phyloP scores from a whole-genome alignment of 2,113 vertebrate genomes.

The Oxygymnocypris stewartii region DNA sequence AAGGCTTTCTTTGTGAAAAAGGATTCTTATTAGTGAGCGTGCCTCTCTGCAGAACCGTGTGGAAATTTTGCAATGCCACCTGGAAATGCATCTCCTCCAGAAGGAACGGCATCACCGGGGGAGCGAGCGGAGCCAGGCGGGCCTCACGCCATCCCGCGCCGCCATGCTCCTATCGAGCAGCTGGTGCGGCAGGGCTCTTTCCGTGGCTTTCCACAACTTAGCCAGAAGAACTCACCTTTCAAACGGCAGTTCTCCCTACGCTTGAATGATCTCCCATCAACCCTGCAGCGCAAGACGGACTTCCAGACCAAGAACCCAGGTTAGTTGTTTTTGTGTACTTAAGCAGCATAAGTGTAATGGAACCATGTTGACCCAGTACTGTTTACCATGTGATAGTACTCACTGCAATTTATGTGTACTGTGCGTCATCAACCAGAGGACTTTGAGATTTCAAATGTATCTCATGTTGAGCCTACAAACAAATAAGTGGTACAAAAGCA shows the following conservation, averaged over 20 bases:
- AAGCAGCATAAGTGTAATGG: not conserved
- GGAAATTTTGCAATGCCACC: conserved; percentile 71
- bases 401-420: not conserved
- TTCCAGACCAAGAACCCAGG: conserved; percentile 82
- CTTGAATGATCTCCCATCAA: conserved; percentile 90
- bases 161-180: conserved; percentile 90
- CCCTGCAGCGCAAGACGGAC: conserved; percentile 86
- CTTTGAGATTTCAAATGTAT: not conserved
- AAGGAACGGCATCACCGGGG: conserved; percentile 79
- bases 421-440: not conserved
- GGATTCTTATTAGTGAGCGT: not conserved
- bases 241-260: conserved; percentile 90
- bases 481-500: not conserved
- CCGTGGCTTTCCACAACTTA: conserved; percentile 87
- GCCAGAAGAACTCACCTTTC: conserved; percentile 92
- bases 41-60: conserved; percentile 61
- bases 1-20: not conserved
- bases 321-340: conserved; percentile 62
- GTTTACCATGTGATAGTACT: not conserved
- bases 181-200: conserved; percentile 91
- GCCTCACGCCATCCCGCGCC: conserved; percentile 85
- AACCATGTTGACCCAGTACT: not conserved
- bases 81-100: conserved; percentile 80
- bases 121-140: conserved; percentile 80
- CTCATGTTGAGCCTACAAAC: not conserved